phyloP scores from a whole-genome alignment of 2,113 vertebrate species.

The Anoplopoma fimbria region DNA sequence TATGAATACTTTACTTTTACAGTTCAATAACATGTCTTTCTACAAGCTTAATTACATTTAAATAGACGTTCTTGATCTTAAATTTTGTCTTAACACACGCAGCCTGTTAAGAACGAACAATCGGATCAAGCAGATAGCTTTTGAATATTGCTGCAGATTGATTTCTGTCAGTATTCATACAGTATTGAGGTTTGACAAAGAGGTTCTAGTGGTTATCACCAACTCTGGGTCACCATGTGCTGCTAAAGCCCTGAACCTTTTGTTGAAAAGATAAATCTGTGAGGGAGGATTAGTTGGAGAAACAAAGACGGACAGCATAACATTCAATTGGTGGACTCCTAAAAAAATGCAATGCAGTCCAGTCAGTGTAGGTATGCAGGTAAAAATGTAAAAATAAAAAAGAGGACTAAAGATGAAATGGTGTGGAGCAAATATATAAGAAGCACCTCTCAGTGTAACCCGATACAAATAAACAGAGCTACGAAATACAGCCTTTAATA shows the following conservation, averaged over 20 bases:
- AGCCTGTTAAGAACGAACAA: neutral
- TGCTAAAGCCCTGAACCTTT: neutral
- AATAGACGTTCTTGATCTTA: too few species aligned
- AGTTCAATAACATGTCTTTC: neutral
- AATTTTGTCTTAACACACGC: neutral
- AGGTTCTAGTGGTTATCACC: neutral
- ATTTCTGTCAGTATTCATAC: neutral
- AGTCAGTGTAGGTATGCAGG: neutral
- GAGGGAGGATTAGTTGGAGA: slow-evolving; percentile 5
- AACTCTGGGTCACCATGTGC: slow-evolving; percentile 25
- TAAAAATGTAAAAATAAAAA: too few species aligned
- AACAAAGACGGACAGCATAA: too few species aligned
- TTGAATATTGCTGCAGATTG: neutral
- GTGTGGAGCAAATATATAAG: neutral
- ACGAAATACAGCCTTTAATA: neutral
- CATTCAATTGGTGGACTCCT: neutral
- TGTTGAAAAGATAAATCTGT: slow-evolving; percentile 10
- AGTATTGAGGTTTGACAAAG: neutral
- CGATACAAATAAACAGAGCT: neutral
- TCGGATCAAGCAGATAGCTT: neutral
- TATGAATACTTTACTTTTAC: neutral
- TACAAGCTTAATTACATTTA: too few species aligned
- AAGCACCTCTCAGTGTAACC: neutral
- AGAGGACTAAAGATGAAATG: too few species aligned
- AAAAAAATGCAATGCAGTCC: too few species aligned